phyloP scores from a whole-genome alignment of 2,888 invertebrate genomes.

The Aphidius colemani region DNA sequence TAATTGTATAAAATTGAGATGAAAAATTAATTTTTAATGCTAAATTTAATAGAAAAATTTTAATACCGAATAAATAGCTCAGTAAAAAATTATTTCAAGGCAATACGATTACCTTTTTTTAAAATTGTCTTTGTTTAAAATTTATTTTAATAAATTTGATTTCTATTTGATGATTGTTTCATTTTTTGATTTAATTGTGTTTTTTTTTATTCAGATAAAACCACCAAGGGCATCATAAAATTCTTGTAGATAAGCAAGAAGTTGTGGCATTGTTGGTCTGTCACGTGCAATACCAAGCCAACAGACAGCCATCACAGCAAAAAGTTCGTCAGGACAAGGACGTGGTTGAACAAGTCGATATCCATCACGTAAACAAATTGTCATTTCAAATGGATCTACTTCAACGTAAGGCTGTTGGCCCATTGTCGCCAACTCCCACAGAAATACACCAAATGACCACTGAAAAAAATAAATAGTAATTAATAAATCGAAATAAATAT shows the following conservation, averaged over 20 bases:
- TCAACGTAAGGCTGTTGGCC: conserved; percentile 90
- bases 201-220: conserved; percentile 63
- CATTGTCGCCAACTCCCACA: conserved; percentile 92
- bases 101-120: too few relatives aligned
- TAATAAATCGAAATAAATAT: not conserved
- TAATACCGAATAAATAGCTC: too few relatives aligned
- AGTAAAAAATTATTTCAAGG: too few relatives aligned
- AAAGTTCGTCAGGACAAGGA: conserved; percentile 95
- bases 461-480: conserved; percentile 52
- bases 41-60: too few relatives aligned
- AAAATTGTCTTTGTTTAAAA: too few relatives aligned
- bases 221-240: conserved; percentile 74
- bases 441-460: conserved; percentile 94
- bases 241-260: conserved; percentile 74
- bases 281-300: conserved; percentile 71
- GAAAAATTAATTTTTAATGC: too few relatives aligned
- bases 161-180: too few relatives aligned
- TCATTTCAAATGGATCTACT: conserved; percentile 91
- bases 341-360: conserved; percentile 89
- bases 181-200: not conserved
- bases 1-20: too few relatives aligned
- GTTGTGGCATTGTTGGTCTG: conserved; percentile 72
- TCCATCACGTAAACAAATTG: conserved; percentile 83
- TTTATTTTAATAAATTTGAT: too few relatives aligned
- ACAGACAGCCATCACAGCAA: conserved; percentile 76